Base-by-base conservation (phyloP, 2,113 vertebrate genomes). In the Sander vitreus region DNA sequence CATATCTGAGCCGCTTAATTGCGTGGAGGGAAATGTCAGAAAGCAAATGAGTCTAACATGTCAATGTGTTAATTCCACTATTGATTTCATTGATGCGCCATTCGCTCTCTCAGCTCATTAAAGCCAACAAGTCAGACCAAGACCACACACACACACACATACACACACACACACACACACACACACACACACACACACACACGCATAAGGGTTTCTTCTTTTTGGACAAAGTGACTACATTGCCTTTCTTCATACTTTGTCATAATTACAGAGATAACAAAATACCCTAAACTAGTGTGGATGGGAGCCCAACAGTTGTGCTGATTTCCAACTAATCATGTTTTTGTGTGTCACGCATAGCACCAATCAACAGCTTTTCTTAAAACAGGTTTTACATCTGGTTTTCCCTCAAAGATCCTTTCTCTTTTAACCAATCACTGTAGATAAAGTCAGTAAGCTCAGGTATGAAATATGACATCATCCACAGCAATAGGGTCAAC, bases 11-110 rank as follows among this genome's bases (percentile, higher is more conserved):
- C 60, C 25, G 68, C 83, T 87, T 93, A 94, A 95, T 94, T 93
- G 91, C 88, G 86, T 83, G 81, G 79, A 87, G 80, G 68, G 81
- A 93, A 93, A 94, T 93, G 92, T 94, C 93, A 93, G 88, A 93
- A 92, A 91, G 91, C 87, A 93, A 95, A 94, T 91, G 90, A 89
- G 89, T 90, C 88, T 54, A 83, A 81, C 75, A 59, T 93, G 90
- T 94, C 88, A 91, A 92, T 93, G 91, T 93, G 85, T 92, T 95
- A 92, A 95, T 93, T 93, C 92, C 85, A 69, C 86, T 88, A 94
- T 94, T 60, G 89, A 94, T 95, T 93, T 88, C 81, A 95, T 92
- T 89, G 88, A 92, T 70, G 86, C 51, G 6, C 83, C 78, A 59
- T 81, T 90, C 88, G 57, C 76, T 80, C 76, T 73, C 77, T 89